Evolutionary conservation across 2,113 vertebrate species (phyloP), one percentile per base, ranked within the genome.

Genomic region (Barbus barbus): DNA sequence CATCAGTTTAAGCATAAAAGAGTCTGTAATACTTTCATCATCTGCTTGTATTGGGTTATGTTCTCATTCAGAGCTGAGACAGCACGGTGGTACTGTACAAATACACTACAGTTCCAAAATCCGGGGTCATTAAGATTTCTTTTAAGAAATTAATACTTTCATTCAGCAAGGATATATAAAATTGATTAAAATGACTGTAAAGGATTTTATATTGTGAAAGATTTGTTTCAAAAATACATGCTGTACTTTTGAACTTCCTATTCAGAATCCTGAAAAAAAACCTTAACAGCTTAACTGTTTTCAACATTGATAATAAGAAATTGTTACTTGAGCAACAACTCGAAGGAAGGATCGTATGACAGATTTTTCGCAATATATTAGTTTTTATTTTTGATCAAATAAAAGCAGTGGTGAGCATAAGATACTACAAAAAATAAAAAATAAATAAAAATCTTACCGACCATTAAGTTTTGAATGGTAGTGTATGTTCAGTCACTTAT

Each of bases 21-120:
- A 80, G 16, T 31, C 58, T 71, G 71, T 20, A 56, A 76, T 84
- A 73, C n/a, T 28, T 84, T 81, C 18, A 73, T 8, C 77, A 65
- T 83, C 78, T 75, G 83, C 6, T 18, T 79, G 61, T 46, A 84
- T 83, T 77, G 72, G 41, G 58, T 78, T 61, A 46, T 44, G 9
- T 16, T 67, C 31, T 31, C 48, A 26, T 38, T 81, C 12, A 44
- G 24, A 22, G 61, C 9, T 63, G 72, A 65, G 20, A 63, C 13
- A 22, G 33, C 56, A 78, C 53, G 26, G 6, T 56, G 48, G 7
- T 36, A 28, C n/a, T 63, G 8, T 28, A 41, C 18, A 79, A 58
- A 69, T 28, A 22, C 26, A 33, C 41, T n/a, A 74, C 71, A 26
- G 5, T 24, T 74, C n/a, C 6, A 46, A 74, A 38, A 22, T 73